Evolutionary conservation across 2,888 invertebrate species (phyloP), one percentile per base, ranked within the genome.

Genomic region (Ectemnius cavifrons): DNA sequence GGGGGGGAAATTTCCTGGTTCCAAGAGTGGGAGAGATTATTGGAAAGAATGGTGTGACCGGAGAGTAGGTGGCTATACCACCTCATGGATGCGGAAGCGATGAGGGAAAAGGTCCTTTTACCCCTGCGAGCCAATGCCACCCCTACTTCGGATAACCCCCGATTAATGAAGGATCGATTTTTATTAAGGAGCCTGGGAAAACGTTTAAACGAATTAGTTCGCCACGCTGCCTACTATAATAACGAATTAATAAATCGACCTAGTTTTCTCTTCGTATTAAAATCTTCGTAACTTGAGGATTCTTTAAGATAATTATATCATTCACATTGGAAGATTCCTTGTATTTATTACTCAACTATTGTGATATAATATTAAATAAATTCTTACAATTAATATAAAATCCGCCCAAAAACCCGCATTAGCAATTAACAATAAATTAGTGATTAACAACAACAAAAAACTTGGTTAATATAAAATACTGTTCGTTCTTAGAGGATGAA

Each of bases 1-100:
- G n/a, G n/a, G n/a, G n/a, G n/a, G 62, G 61, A 80, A 78, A 83
- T 83, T 78, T 83, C 80, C 77, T 80, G 69, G 67, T 27, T 61
- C 57, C 2, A 20, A 20, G 20, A 20, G 20, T 20, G 52, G 64
- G 11, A 52, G 56, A 23, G 67, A 80, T 82, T 82, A 75, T 67
- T 63, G 65, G 63, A 73, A 67, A 63, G 77, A 81, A 75, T 77
- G 69, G 66, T 73, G 70, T 63, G 69, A 70, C 57, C 69, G 69
- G 68, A 20, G 65, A 75, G 16, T 16, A 52, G 69, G 56, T 37
- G 37, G 37, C 37, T 23, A 20, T 63, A 18, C 3, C 63, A 49
- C 63, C 14, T 63, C 8, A 11, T 5, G 23, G 37, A 56, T 57
- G 11, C 23, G 56, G 57, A 64, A 57, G 18, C 37, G 57, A 56